phyloP scores from a whole-genome alignment of 2,797 vertebrate species.

The Lerista edwardsae region DNA sequence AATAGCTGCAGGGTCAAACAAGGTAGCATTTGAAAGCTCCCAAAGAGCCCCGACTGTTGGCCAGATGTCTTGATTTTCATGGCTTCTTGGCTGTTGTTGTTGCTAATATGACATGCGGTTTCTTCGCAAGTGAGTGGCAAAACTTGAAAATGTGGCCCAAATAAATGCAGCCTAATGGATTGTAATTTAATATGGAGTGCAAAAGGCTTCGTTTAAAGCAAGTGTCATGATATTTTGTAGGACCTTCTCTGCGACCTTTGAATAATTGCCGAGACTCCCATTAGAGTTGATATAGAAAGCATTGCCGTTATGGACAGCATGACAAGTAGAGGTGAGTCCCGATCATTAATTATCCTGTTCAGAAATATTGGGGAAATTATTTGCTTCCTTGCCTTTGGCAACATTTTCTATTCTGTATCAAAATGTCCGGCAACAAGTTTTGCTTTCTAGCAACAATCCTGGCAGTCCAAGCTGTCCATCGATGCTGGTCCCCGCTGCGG shows the following conservation, averaged over 20 bases:
- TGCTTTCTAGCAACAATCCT: constrained; percentile 16
- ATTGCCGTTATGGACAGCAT: neutral
- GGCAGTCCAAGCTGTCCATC: neutral
- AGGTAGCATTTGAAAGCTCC: constrained; percentile 5
- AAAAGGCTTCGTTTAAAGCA: neutral
- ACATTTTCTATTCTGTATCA: constrained; percentile 29
- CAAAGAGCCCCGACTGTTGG: neutral
- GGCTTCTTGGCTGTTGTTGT: neutral
- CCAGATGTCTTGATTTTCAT: constrained; percentile 2
- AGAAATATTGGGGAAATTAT: constrained; percentile 35
- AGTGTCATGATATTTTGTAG: constrained; percentile 7
- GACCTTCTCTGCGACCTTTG: constrained; percentile 24
- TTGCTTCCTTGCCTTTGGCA: constrained; percentile 29
- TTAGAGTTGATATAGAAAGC: constrained; percentile 15
- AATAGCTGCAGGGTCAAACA: constrained; percentile 8
- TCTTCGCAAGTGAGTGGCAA: neutral
- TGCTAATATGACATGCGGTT: neutral
- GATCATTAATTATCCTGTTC: constrained; percentile 31
- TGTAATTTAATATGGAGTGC: constrained; percentile 18
- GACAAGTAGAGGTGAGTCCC: constrained; percentile 9
- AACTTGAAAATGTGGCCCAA: neutral
- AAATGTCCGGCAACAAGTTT: constrained; percentile 14
- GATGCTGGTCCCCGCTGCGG: neutral
- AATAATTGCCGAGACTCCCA: constrained; percentile 14
- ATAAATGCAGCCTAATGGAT: constrained; percentile 9